Conservation (phyloP, 2,113 vertebrate species). For the Platycercus adscitus region DNA sequence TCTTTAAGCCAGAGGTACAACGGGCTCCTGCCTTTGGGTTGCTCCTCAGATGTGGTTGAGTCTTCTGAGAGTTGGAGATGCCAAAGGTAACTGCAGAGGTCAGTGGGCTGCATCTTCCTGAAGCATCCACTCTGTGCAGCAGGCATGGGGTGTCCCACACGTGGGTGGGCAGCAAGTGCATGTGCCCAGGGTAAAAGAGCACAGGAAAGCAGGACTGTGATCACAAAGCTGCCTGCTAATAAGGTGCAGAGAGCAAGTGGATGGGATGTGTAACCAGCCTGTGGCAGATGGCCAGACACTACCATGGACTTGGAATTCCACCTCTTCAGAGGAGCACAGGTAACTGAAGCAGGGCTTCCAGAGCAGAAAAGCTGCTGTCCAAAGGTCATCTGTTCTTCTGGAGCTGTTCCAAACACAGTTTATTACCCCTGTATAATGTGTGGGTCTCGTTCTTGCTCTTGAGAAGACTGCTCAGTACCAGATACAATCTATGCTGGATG, state of each 20-base stretch:
- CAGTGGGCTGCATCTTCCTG: not conserved
- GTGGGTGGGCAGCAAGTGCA: not conserved
- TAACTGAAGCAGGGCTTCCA: not conserved
- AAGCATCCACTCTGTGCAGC: not conserved
- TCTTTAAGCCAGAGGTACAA: not conserved
- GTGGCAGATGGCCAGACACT: not conserved
- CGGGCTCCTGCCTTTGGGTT: accelerated
- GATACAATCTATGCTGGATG: accelerated
- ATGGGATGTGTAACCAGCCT: not conserved
- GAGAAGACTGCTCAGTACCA: not conserved
- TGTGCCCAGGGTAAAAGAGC: not conserved
- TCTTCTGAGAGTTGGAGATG: accelerated
- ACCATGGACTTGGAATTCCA: not conserved
- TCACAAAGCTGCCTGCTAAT: not conserved
- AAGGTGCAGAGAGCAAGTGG: not conserved
- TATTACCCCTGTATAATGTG: accelerated
- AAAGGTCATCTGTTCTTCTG: not conserved
- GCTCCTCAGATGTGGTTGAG: not conserved
- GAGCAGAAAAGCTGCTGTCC: not conserved
- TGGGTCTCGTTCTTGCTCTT: not conserved
- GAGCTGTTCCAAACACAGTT: not conserved
- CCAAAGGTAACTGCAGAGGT: accelerated
- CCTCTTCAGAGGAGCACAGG: not conserved
- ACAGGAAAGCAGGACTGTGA: not conserved
- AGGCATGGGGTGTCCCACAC: not conserved